Conservation (phyloP, 2,888 invertebrate genomes). For the Cylindroiulus punctatus region DNA sequence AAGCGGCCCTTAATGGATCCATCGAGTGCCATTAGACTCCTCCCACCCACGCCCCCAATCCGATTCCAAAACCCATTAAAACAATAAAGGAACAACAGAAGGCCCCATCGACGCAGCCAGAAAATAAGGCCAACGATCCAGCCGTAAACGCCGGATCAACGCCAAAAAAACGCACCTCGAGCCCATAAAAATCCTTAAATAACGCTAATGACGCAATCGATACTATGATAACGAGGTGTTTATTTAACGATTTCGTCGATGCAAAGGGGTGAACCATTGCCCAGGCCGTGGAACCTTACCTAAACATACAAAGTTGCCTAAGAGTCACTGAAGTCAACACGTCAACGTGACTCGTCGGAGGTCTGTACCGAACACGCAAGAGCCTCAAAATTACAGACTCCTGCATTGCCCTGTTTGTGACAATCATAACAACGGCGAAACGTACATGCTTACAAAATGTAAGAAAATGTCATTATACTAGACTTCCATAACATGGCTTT, state of each 20-base stretch:
- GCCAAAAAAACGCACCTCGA: conserved; percentile 17
- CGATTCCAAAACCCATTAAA: conserved; percentile 28
- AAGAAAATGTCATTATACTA: not conserved
- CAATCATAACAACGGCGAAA: no score
- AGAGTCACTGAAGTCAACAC: no score
- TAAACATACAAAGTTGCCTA: not conserved
- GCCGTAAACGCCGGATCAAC: conserved; percentile 9
- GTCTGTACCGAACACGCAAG: no score
- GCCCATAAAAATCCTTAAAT: conserved; percentile 28
- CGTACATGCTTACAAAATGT: no score
- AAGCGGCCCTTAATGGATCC: conserved; percentile 18
- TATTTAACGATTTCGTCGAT: conserved; percentile 2
- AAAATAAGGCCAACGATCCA: conserved; percentile 19
- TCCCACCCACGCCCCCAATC: not conserved
- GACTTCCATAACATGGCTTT: not conserved
- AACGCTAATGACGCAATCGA: conserved; percentile 26
- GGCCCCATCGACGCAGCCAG: not conserved
- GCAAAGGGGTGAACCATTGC: no score
- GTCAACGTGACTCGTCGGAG: no score
- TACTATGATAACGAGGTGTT: conserved; percentile 1
- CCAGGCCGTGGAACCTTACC: no score
- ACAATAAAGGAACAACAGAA: conserved; percentile 28
- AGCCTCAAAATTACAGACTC: no score
- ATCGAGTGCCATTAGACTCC: conserved; percentile 18
- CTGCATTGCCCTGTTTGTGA: not conserved